Base-by-base conservation (phyloP, 2,888 invertebrate species). In the Protodeltote pygarga region DNA sequence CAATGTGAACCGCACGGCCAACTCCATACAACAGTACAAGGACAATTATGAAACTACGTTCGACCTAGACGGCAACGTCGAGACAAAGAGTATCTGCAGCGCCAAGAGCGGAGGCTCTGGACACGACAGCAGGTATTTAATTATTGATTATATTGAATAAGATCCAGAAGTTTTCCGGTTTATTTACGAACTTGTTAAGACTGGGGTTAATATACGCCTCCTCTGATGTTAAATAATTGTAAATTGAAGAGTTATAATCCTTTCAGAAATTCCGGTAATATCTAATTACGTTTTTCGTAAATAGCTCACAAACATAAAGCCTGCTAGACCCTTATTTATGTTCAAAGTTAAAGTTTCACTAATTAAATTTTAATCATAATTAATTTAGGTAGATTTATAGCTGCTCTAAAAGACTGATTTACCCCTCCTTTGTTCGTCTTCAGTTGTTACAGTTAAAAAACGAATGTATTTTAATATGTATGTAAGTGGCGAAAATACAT, bases 41-140 rank as follows among this genome's bases (percentile, higher is more conserved):
- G 95, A 96, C 81, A 96, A 95, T 87, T 95, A 95, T 79, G 96
- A 95, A 83, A 96, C 97, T 9, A 97, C 96, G 19, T 98, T 97
- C 87, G 98, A 97, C 85, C 93, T 97, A 71, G 98, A 98, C 79
- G 97, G 97, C 53, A 97, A 97, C 85, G 96, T 97, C 57, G 98
- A 98, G 85, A 98, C 98, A 3, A 95, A 97, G 72, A 97, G 97
- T 65, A 96, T 96, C 60, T 96, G 97, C 83, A 96, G 96, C 84
- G 94, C 95, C 40, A 95, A 95, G 75, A 94, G 95, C 73, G 95
- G 95, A 54, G 95, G 96, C 70, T 96, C 96, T 14, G 95, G 95
- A 71, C 96, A 96, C 71, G 96, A 96, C 77, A 94, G 94, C 93
- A 95, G 96, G 97, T 97, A 94, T 85, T 37, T 28, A 51, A 39